Evolutionary conservation across 2,888 invertebrate genomes (phyloP).

Genomic region (Orthonychiurus folsomi): DNA sequence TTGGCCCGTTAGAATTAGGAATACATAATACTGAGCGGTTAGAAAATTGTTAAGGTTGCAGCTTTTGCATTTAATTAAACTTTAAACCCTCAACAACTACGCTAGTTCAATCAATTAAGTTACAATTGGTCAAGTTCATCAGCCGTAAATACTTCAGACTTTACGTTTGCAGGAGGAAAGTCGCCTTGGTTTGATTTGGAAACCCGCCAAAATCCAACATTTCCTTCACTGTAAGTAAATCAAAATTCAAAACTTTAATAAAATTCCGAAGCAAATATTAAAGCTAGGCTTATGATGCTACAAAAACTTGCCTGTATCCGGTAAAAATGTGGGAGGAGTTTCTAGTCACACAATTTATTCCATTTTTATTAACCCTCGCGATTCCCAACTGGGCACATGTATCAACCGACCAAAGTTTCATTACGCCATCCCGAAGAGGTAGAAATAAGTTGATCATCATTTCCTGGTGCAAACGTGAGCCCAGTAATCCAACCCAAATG

Average conservation of each 20-base stretch:
- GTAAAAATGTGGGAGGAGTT: slow-evolving; percentile 24
- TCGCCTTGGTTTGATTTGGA: no score
- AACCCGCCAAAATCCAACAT: background rate
- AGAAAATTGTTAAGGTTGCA: no score
- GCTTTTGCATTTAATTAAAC: no score
- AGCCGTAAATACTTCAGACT: no score
- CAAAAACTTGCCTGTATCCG: slow-evolving; percentile 22
- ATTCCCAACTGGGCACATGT: slow-evolving; percentile 16
- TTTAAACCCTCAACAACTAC: no score
- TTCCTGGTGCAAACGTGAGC: slow-evolving; percentile 26
- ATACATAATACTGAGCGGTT: no score
- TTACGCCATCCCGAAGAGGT: slow-evolving; percentile 29
- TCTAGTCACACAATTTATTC: slow-evolving; percentile 19
- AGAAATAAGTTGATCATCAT: slow-evolving; percentile 19
- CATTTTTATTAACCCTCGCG: slow-evolving; percentile 21
- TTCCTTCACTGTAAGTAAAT: background rate
- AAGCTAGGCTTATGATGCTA: no score
- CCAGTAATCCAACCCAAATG: slow-evolving; percentile 36
- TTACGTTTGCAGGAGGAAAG: no score
- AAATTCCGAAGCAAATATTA: background rate
- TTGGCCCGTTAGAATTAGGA: no score
- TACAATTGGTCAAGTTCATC: no score
- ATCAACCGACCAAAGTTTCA: slow-evolving; percentile 33
- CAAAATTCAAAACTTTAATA: background rate
- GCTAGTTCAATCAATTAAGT: no score